These are phyloP conservation scores for Puntigrus tetrazona DNA, from an alignment of 2,113 vertebrate genomes.

Conservation along the genomic window DNA sequence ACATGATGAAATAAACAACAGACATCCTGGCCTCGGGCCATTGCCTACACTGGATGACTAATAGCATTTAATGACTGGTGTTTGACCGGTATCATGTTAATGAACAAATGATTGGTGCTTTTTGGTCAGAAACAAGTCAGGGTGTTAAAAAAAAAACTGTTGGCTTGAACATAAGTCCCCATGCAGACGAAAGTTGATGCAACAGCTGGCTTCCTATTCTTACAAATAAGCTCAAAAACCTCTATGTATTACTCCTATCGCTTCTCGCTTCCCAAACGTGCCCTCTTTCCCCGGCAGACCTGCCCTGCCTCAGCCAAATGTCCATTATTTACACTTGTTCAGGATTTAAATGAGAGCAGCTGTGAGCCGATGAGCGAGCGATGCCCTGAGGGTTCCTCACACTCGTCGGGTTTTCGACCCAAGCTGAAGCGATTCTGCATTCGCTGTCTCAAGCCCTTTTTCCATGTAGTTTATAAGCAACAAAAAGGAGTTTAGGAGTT, in stretches of 20 bases:
- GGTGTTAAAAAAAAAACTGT: not conserved
- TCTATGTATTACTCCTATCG: not conserved
- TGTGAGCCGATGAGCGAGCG: slow-evolving; percentile 25
- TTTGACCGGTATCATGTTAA: slow-evolving; percentile 35
- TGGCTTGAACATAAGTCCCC: not conserved
- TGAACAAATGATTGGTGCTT: slow-evolving; percentile 4
- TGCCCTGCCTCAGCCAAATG: slow-evolving; percentile 20
- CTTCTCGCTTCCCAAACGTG: not conserved
- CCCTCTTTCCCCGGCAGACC: not conserved
- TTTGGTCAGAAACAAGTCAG: slow-evolving; percentile 20
- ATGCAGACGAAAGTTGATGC: not conserved
- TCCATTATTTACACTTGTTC: slow-evolving; percentile 38
- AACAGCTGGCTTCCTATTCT: not conserved
- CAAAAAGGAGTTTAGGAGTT: slow-evolving; percentile 49
- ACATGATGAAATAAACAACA: slow-evolving; percentile 30
- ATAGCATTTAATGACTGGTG: not conserved
- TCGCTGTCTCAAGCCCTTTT: slow-evolving; percentile 26
- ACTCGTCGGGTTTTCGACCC: not conserved
- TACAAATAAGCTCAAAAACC: not conserved
- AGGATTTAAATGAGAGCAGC: slow-evolving; percentile 34
- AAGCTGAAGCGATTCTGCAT: slow-evolving; percentile 37
- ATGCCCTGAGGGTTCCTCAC: slow-evolving; percentile 17
- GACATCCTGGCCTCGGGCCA: not conserved
- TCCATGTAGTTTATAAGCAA: slow-evolving; percentile 53
- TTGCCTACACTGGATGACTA: slow-evolving; percentile 25